Evolutionary conservation across 2,113 vertebrate genomes (phyloP).

Genomic region (Ageneiosus marmoratus): DNA sequence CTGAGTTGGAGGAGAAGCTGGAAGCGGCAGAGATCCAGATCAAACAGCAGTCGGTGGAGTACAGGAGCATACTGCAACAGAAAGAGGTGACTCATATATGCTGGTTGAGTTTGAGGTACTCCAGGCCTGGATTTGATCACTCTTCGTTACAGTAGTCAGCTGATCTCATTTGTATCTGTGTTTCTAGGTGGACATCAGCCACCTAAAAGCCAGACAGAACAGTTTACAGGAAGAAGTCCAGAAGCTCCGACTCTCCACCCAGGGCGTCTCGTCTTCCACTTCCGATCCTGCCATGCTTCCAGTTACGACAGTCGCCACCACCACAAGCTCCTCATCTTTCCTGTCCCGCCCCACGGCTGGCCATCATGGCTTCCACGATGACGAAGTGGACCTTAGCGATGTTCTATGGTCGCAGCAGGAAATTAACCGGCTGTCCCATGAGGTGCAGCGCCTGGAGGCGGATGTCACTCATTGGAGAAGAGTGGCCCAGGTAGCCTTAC

Average conservation of each 20-base stretch:
- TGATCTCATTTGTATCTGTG: background rate
- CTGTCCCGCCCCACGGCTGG: conserved; percentile 63
- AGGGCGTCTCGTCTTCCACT: conserved; percentile 56
- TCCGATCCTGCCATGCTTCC: conserved; percentile 63
- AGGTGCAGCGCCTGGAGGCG: conserved; percentile 84
- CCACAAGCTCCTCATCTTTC: conserved; percentile 68
- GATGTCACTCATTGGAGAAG: conserved; percentile 89
- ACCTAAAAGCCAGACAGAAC: conserved; percentile 90
- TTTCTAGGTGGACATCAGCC: conserved; percentile 90
- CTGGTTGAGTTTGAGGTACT: background rate
- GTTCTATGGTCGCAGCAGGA: conserved; percentile 94
- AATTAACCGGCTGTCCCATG: conserved; percentile 90
- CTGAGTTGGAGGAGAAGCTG: conserved; percentile 91
- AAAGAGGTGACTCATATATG: conserved; percentile 79
- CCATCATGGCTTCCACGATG: conserved; percentile 81
- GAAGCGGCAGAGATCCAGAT: conserved; percentile 92
- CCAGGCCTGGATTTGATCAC: no score
- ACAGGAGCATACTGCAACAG: conserved; percentile 86
- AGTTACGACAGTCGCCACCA: conserved; percentile 60
- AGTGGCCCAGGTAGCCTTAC: conserved; percentile 80
- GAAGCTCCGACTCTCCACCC: conserved; percentile 79
- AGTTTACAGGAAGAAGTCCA: conserved; percentile 87
- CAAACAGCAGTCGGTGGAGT: conserved; percentile 86
- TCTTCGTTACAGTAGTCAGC: background rate
- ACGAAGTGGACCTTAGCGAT: conserved; percentile 92